Evolutionary conservation across 2,888 invertebrate species (phyloP).

Genomic region (Chorisops tibialis): DNA sequence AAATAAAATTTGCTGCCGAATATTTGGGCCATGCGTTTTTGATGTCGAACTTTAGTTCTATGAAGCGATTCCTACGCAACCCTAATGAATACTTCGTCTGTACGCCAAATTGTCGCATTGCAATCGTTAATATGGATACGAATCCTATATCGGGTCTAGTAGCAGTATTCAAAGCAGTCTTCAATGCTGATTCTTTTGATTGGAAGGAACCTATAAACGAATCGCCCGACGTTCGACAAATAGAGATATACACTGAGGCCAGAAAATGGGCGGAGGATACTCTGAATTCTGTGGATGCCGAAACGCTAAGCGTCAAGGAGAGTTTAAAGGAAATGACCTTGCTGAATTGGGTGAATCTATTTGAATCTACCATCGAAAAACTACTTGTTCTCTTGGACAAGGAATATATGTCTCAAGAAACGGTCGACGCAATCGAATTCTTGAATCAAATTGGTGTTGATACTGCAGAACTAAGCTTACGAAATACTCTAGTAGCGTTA

Average conservation of each 20-base stretch:
- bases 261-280: background rate
- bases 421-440: too few relatives aligned
- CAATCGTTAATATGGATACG: conserved; percentile 54
- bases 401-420: too few relatives aligned
- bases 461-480: too few relatives aligned
- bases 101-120: conserved; percentile 58
- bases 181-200: background rate
- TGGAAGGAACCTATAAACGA: background rate
- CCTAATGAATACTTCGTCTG: conserved; percentile 61
- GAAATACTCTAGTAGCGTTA: too few relatives aligned
- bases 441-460: too few relatives aligned
- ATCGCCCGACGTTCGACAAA: background rate
- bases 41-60: conserved; percentile 55
- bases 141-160: background rate
- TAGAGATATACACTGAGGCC: background rate
- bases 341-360: background rate
- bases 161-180: background rate
- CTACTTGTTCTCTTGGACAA: too few relatives aligned
- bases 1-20: conserved; percentile 56
- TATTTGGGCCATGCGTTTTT: conserved; percentile 64
- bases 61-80: conserved; percentile 58
- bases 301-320: background rate
- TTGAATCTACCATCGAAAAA: too few relatives aligned
- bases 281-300: background rate
- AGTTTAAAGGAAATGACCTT: background rate